Evolutionary conservation across 2,113 vertebrate species (phyloP), one percentile per base, ranked within the genome.

Genomic region (Aegypius monachus): DNA sequence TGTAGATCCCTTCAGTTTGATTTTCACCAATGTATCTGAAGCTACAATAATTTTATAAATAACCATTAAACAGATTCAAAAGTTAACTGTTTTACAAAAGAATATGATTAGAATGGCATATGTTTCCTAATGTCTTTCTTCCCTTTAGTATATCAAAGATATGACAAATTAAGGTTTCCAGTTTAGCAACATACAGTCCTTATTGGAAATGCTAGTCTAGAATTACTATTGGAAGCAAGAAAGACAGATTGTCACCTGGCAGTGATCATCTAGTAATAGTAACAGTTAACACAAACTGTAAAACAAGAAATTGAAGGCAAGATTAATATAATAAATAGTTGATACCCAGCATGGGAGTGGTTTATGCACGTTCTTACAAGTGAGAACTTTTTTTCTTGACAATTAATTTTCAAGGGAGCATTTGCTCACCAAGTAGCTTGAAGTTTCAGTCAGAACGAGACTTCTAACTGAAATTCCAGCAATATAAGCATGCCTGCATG

Each of bases 361-460:
- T 65, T 88, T 70, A 70, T 6, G 10, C 19, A 52, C 0, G 1
- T 34, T 88, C 56, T 75, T 4, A 43, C 29, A 56, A 13, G 15
- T 10, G 9, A 79, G 20, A 63, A 70, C 23, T 32, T 31, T 48
- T 50, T 63, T 90, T 25, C 48, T 40, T 25, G 72, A 92, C 34
- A 77, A 81, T 3, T 53, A 25, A 61, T 68, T 91, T 94, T 81
- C 45, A 72, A 68, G 81, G 29, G 34, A 81, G 61, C n/a, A 47
- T 61, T 92, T 89, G 94, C 8, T 96, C 61, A 96, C 9, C 52
- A 62, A 96, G 81, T 11, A 86, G 96, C 95, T 97, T 97, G 96
- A 98, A 95, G 98, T 97, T 98, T 98, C 96, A 97, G 92, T 97
- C 97, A 94, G 97, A 98, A 96, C 29, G 87, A 95, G 95, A 97